phyloP scores from a whole-genome alignment of 2,113 vertebrate species.

The Antennarius striatus region DNA sequence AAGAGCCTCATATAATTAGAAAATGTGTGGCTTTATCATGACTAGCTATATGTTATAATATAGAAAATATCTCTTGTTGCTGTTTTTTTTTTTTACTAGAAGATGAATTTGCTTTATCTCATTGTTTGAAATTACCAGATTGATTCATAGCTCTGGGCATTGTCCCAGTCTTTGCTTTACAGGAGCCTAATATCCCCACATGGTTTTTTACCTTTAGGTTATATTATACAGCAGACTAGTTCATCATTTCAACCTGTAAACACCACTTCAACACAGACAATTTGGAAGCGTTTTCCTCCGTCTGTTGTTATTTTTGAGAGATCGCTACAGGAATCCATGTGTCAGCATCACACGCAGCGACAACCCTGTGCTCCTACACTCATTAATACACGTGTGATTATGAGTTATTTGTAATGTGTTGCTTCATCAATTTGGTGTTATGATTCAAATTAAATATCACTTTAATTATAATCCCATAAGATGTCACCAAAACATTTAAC shows the following conservation, averaged over 20 bases:
- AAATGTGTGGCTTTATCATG: slow-evolving; percentile 21
- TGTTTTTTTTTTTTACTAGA: neutral
- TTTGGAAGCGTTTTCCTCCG: too few species aligned
- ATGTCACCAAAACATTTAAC: slow-evolving; percentile 2
- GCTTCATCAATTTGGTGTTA: neutral
- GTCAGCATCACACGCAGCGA: neutral
- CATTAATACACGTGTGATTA: too few species aligned
- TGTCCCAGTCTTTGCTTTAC: slow-evolving; percentile 19
- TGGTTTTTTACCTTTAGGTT: slow-evolving; percentile 7
- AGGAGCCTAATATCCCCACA: slow-evolving; percentile 16
- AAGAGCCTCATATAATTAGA: slow-evolving; percentile 7
- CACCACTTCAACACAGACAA: slow-evolving; percentile 11
- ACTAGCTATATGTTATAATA: slow-evolving; percentile 22
- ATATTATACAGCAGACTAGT: slow-evolving; percentile 8
- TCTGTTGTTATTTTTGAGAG: slow-evolving; percentile 14
- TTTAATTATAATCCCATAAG: slow-evolving; percentile 3
- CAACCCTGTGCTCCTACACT: too few species aligned
- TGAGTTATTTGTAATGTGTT: slow-evolving; percentile 3
- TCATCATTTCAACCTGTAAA: slow-evolving; percentile 31
- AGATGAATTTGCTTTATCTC: slow-evolving; percentile 21
- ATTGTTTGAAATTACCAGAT: neutral
- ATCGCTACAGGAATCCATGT: slow-evolving; percentile 16
- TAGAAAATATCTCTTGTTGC: slow-evolving; percentile 22
- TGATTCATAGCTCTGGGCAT: slow-evolving; percentile 27
- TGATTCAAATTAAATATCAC: neutral